Evolutionary conservation across 2,888 invertebrate species (phyloP), one percentile per base, ranked within the genome.

Genomic region (Boloria euphrosyne): DNA sequence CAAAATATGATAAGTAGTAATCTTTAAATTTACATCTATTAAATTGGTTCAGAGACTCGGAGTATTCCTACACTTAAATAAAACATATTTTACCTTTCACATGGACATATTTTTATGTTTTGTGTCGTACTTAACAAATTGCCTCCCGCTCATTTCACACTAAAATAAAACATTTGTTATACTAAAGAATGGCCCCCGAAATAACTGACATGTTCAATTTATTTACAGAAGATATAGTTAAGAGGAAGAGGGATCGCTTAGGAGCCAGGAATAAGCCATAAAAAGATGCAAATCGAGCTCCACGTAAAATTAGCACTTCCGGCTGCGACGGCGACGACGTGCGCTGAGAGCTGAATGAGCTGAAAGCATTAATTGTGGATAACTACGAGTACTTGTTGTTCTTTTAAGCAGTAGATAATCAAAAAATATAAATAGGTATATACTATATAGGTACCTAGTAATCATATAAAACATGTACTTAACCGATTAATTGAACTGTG

Each of bases 271-370:
- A 27, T 62, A 16, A 54, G 27, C 38, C 46, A 58, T 65, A n/a
- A 49, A 38, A 22, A 57, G n/a, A 59, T 59, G 59, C 49, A 59
- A 59, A 47, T 59, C 59, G 17, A 31, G 7, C 43, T 60, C 73
- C 66, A 68, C 50, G 66, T 58, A 46, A 55, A 64, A 61, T 54
- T 61, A 58, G 66, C 62, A 62, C 38, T 57, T 62, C 49, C 53
- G 58, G 18, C 44, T 27, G 27, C n/a, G 43, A 31, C 54, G 57
- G 57, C 4, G 50, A 44, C 47, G 54, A 46, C 62, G 31, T 46
- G 52, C 46, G 14, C 27, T 54, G 57, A 22, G 46, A 22, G 44
- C 44, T 13, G n/a, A 46, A 22, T 46, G 22, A 44, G n/a, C 43
- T 55, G 44, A 44, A 22, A 44, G n/a, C n/a, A 46, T 46, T 55